phyloP scores from a whole-genome alignment of 2,113 vertebrate species.

The Eulacestoma nigropectus region DNA sequence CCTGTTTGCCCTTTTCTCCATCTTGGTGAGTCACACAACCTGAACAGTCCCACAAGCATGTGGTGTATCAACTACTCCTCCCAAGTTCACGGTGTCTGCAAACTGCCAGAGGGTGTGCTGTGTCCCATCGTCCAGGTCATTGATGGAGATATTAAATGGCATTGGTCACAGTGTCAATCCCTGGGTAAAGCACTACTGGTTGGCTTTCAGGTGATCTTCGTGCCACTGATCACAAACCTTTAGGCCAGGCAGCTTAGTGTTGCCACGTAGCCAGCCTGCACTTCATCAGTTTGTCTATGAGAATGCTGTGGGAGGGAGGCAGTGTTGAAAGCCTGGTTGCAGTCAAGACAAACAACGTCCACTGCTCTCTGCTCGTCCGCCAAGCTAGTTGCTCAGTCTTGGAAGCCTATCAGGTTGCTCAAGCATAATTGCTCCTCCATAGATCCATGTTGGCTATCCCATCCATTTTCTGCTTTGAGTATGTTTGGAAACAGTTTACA shows the following conservation, averaged over 20 bases:
- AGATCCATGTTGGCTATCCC: background rate
- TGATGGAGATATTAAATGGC: background rate
- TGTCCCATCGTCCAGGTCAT: accelerated
- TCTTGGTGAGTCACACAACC: background rate
- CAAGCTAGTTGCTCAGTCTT: background rate
- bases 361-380: background rate
- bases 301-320: background rate
- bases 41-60: background rate
- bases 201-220: background rate
- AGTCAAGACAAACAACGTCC: background rate
- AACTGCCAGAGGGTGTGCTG: too few species aligned
- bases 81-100: background rate
- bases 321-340: background rate
- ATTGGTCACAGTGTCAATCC: background rate
- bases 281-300: background rate
- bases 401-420: background rate
- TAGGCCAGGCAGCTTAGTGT: background rate
- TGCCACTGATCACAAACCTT: background rate
- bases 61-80: background rate
- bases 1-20: background rate
- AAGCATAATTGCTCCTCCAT: background rate
- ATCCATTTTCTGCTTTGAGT: background rate
- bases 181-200: background rate
- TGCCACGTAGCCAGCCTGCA: background rate
- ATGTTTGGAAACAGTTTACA: background rate